phyloP scores from a whole-genome alignment of 2,113 vertebrate genomes.

The Ophthalmolycus amberensis region DNA sequence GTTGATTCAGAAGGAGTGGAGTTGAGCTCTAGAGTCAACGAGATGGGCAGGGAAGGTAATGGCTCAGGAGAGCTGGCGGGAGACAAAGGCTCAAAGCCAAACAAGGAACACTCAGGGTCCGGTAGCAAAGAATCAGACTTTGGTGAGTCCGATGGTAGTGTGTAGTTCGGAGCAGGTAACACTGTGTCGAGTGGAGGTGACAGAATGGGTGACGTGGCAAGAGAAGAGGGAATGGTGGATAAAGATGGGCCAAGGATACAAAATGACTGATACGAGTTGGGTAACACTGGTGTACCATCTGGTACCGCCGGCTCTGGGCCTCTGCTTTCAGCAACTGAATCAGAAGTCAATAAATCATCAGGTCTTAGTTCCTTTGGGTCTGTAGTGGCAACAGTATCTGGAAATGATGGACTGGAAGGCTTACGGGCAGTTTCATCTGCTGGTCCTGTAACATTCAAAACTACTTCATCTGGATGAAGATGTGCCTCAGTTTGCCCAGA shows the following conservation, averaged over 20 bases:
- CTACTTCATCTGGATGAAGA: not conserved
- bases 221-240: conserved; percentile 19
- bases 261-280: conserved; percentile 3
- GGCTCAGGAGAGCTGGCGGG: conserved; percentile 66
- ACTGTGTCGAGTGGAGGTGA: conserved; percentile 19
- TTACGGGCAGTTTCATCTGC: not conserved
- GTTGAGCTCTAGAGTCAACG: conserved; percentile 34
- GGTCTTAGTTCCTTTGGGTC: conserved; percentile 9
- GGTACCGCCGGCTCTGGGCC: conserved; percentile 1
- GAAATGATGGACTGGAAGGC: not conserved
- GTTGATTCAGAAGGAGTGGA: not conserved
- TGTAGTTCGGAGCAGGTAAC: conserved; percentile 2
- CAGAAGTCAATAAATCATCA: not conserved
- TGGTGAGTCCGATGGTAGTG: conserved; percentile 22
- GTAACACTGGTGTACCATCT: conserved; percentile 30
- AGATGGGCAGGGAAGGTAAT: conserved; percentile 52
- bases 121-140: conserved; percentile 42
- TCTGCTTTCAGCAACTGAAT: conserved; percentile 19
- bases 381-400: not conserved
- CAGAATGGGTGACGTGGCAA: not conserved
- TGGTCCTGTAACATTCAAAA: not conserved
- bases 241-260: not conserved
- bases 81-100: conserved; percentile 69
- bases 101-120: conserved; percentile 60
- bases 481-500: not conserved